phyloP scores from a whole-genome alignment of 2,797 vertebrate species.

The Acipenser ruthenus region DNA sequence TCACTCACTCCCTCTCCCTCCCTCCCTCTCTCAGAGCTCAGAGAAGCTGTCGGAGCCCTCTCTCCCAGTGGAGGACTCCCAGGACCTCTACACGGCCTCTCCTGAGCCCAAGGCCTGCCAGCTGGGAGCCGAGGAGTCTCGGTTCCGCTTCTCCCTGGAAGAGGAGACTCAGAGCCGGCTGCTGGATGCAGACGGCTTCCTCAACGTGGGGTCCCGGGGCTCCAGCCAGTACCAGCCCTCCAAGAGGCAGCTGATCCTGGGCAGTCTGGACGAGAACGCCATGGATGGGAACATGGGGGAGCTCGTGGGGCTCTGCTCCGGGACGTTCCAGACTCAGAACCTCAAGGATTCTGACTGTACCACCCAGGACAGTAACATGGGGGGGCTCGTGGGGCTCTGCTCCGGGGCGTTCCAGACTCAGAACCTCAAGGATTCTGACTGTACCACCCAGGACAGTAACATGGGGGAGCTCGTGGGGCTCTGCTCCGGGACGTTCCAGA shows the following conservation, averaged over 20 bases:
- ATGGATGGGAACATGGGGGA: constrained; percentile 98
- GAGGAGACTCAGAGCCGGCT: constrained; percentile 93
- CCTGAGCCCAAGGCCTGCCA: constrained; percentile 60
- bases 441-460: constrained; percentile 31
- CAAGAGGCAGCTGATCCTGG: constrained; percentile 73
- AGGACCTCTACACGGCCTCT: constrained; percentile 64
- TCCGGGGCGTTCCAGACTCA: constrained; percentile 77
- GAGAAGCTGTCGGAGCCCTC: constrained; percentile 87
- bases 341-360: constrained; percentile 7
- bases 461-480: constrained; percentile 74
- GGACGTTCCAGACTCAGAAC: constrained; percentile 54
- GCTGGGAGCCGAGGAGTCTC: constrained; percentile 64
- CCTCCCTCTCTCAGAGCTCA: constrained; percentile 70
- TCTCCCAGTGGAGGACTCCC: constrained; percentile 75
- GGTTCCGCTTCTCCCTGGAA: constrained; percentile 82
- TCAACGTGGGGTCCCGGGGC: constrained; percentile 54
- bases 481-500: constrained; percentile 58
- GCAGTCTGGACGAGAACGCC: constrained; percentile 91
- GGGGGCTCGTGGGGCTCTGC: constrained; percentile 79
- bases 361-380: constrained; percentile 50
- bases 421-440: constrained; percentile 6
- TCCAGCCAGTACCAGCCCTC: constrained; percentile 59
- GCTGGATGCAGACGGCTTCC: constrained; percentile 85
- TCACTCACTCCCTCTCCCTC: no score
- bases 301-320: constrained; percentile 82